These are phyloP conservation scores for Antigone vipio DNA, from an alignment of 2,113 vertebrate species.

Conservation along the genomic window DNA sequence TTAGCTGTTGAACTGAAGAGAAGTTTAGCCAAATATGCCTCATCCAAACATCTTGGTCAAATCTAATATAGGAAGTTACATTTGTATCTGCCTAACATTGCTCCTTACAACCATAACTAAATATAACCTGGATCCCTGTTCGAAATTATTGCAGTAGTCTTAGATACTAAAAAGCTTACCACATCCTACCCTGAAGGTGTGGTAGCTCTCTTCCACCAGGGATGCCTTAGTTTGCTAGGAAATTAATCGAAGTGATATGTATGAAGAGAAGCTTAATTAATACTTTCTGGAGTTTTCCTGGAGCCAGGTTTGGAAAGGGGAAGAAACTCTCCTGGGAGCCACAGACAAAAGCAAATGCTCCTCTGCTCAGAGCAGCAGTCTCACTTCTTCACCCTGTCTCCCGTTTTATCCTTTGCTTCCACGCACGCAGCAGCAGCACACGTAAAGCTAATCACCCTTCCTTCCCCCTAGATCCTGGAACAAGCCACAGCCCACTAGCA, in stretches of 20 bases:
- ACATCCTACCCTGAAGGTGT: not conserved
- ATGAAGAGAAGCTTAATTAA: not conserved
- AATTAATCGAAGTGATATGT: not conserved
- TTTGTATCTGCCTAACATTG: not conserved
- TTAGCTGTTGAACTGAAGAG: not conserved
- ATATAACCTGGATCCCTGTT: not conserved
- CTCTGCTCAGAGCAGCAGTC: not conserved
- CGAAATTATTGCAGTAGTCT: not conserved
- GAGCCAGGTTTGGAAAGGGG: not conserved
- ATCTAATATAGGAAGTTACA: not conserved
- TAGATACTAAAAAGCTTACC: not conserved
- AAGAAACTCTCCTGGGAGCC: not conserved
- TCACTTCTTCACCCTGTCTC: not conserved
- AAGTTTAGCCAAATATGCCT: not conserved
- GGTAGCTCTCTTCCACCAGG: not conserved
- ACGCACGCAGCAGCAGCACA: not conserved
- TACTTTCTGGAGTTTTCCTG: not conserved
- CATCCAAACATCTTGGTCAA: not conserved
- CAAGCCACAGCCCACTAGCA: constrained; percentile 36
- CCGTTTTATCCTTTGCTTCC: not conserved
- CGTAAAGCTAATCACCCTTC: not conserved
- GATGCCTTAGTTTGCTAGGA: not conserved
- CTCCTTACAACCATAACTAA: not conserved
- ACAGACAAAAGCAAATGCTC: not conserved
- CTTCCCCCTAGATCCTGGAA: constrained; percentile 12